Base-by-base conservation (phyloP, 2,797 vertebrate genomes). In the Scleropages formosus region DNA sequence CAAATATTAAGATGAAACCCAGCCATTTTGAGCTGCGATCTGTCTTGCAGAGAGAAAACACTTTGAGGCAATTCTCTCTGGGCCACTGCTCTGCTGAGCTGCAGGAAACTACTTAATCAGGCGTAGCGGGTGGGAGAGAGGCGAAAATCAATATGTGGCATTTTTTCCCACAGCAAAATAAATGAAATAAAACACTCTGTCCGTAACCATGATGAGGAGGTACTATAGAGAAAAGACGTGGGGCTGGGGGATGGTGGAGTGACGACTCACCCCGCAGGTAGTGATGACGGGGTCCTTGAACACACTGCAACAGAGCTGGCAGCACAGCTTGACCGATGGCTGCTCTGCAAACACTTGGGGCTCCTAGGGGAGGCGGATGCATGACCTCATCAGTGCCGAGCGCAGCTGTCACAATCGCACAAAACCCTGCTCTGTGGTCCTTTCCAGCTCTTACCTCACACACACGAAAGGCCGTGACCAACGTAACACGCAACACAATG, bases 271-370 rank as follows among this genome's bases (percentile, higher is more conserved):
- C 93, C 98, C 97, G 79, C 98, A 99, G 0, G 97, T 99, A 76
- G 98, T 99, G 91, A 99, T 99, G 86, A 99, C 96, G 0, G 98
- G 98, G 83, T 99, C 98, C 87, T 97, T 99, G 85, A 99, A 99
- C 64, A 99, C 96, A 0, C 91, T 94, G 79, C 96, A 99, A 87
- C 97, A 99, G 70, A 99, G 92, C 83, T 99, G 97, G 83, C 98
- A 99, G 85, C 97, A 98, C 71, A 99, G 93, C 83, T 99, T 99
- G 59, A 99, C 96, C 0, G 98, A 99, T 0, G 97, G 98, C 85
- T 97, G 98, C 80, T 99, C 97, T 0, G 98, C 96, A 87, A 99
- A 99, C 78, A 99, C 96, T 89, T 97, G 90, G 0, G 97, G 94
- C 86, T 98, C 97, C 98, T 99, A 78, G 53, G 53, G 46, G 49